phyloP scores from a whole-genome alignment of 2,113 vertebrate species.

The Oreochromis tanganicae region DNA sequence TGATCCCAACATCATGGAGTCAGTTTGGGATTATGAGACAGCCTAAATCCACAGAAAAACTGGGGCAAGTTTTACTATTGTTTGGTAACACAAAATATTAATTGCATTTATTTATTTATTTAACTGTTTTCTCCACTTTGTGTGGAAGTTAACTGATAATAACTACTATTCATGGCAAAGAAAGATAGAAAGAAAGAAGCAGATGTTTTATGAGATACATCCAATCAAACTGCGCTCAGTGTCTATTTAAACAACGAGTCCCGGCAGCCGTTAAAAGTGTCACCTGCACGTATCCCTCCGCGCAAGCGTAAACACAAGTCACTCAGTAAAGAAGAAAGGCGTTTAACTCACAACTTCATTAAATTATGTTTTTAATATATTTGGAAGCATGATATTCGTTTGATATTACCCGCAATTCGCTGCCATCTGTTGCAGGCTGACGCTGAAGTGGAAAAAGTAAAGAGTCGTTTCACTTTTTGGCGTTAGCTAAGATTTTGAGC shows the following conservation, averaged over 20 bases:
- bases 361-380: fast-evolving
- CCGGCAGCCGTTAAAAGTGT: conserved; percentile 62
- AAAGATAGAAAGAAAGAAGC: not conserved
- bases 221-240: conserved; percentile 39
- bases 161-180: not conserved
- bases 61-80: not conserved
- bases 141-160: not conserved
- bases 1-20: not conserved
- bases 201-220: not conserved
- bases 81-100: not conserved
- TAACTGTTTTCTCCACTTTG: not conserved
- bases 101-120: not conserved
- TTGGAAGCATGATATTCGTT: fast-evolving
- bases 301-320: conserved; percentile 66
- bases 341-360: not conserved
- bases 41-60: not conserved
- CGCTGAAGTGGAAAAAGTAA: not conserved
- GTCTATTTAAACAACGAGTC: conserved; percentile 73
- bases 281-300: conserved; percentile 76
- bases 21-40: not conserved
- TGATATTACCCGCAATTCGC: not conserved
- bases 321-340: not conserved
- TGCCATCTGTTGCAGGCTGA: not conserved
- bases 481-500: not conserved
- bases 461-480: not conserved